Evolutionary conservation across 35 echinoderm and acorn worm genomes (phyloP).

Genomic region (Apostichopus parvimensis): DNA sequence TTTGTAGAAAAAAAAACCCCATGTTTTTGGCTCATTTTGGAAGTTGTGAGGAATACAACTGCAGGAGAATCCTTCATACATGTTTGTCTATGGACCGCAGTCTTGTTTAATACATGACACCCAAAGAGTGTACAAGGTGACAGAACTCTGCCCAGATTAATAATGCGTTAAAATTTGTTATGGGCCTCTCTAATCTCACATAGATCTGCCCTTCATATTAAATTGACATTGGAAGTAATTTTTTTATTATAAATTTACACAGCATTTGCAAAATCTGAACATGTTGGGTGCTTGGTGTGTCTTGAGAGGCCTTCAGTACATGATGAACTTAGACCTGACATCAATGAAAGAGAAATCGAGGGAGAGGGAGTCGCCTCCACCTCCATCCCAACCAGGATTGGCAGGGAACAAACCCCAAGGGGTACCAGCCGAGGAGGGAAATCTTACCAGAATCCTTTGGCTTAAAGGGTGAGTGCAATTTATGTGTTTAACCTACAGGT

Average conservation of each 20-base stretch:
- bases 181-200: too few species aligned
- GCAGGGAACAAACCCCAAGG: neutral
- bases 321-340: slow-evolving; percentile 71
- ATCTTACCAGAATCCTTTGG: slow-evolving; percentile 25
- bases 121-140: too few species aligned
- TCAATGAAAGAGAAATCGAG: slow-evolving; percentile 33
- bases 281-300: slow-evolving; percentile 98
- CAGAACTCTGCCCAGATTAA: too few species aligned
- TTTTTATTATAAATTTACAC: neutral
- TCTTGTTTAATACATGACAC: too few species aligned
- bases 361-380: slow-evolving; percentile 34
- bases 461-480: slow-evolving; percentile 28
- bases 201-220: too few species aligned
- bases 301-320: slow-evolving; percentile 84
- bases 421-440: neutral
- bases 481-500: neutral
- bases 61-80: too few species aligned
- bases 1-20: too few species aligned
- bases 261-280: slow-evolving; percentile 96
- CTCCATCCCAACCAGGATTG: neutral
- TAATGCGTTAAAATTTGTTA: too few species aligned
- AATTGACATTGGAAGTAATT: too few species aligned
- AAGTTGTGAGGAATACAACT: too few species aligned
- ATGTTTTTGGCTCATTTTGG: too few species aligned
- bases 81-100: too few species aligned